A percentile compares a stretch with the other conserved stretches of the same genome.
phyloP scores from a whole-genome alignment of 2,888 invertebrate genomes.

The Conus canariensis region DNA sequence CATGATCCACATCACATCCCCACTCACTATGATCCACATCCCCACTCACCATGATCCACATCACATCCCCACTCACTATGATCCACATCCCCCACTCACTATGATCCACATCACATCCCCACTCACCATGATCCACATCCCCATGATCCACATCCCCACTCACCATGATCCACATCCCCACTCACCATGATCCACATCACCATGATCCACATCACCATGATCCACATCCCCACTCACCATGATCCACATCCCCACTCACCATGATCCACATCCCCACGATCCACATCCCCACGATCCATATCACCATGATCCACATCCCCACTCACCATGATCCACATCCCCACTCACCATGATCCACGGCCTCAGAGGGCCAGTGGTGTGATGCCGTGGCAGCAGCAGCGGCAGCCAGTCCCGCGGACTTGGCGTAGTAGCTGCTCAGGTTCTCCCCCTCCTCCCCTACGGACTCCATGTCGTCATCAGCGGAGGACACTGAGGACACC shows the following conservation, averaged over 20 bases:
- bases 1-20: too few relatives aligned
- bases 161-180: too few relatives aligned
- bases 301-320: conserved; percentile 61
- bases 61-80: too few relatives aligned
- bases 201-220: too few relatives aligned
- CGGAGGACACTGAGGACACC: conserved; percentile 79
- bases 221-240: background rate
- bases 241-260: background rate
- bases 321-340: background rate
- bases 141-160: too few relatives aligned
- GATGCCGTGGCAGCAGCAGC: conserved; percentile 46
- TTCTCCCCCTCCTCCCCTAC: conserved; percentile 79
- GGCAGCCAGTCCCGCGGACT: conserved; percentile 73
- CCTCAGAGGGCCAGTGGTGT: conserved; percentile 81
- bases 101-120: too few relatives aligned
- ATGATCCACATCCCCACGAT: background rate
- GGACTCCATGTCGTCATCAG: conserved; percentile 81
- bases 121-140: too few relatives aligned
- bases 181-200: too few relatives aligned
- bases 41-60: too few relatives aligned
- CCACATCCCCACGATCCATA: background rate
- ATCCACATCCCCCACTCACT: too few relatives aligned
- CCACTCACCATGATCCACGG: conserved; percentile 69
- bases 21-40: too few relatives aligned
- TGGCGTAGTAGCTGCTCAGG: conserved; percentile 80